Conservation (phyloP, 2,888 invertebrate genomes). For the Dryocosmus kuriphilus region DNA sequence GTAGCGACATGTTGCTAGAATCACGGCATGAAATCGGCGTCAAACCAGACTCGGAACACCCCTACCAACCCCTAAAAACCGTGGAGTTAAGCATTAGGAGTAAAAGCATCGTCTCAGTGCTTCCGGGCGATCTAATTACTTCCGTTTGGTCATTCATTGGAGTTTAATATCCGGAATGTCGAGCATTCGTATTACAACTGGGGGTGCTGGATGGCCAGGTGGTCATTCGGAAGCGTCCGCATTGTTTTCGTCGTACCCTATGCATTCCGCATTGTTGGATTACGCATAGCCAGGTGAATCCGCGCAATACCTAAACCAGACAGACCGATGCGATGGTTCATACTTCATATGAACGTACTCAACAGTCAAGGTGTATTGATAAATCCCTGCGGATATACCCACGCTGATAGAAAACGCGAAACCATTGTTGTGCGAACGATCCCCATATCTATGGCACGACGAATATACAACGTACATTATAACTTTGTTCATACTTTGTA, state of each 20-base stretch:
- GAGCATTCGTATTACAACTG: constrained; percentile 42
- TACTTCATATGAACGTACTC: constrained; percentile 38
- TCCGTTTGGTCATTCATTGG: constrained; percentile 67
- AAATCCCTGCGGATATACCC: constrained; percentile 53
- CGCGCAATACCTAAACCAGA: constrained; percentile 56
- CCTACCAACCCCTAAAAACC: constrained; percentile 12
- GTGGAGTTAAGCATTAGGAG: constrained; percentile 13
- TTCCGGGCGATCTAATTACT: constrained; percentile 69
- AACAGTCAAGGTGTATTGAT: constrained; percentile 53
- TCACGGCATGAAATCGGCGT: constrained; percentile 40
- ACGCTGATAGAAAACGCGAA: constrained; percentile 55
- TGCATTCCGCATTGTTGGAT: constrained; percentile 62
- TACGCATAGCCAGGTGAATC: constrained; percentile 65
- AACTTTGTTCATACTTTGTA: neutral
- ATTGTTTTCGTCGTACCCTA: constrained; percentile 58
- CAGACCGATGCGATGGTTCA: constrained; percentile 42
- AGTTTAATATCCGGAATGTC: constrained; percentile 67
- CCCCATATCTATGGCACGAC: constrained; percentile 45
- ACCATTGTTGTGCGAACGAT: constrained; percentile 53
- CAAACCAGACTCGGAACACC: constrained; percentile 4
- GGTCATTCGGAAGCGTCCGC: constrained; percentile 62
- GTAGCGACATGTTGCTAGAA: constrained; percentile 39
- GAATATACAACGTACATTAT: neutral
- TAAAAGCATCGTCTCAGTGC: constrained; percentile 29
- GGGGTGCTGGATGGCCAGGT: constrained; percentile 59